Base-by-base conservation (phyloP, 1,140 invertebrate genomes). In the Nylanderia fulva region DNA sequence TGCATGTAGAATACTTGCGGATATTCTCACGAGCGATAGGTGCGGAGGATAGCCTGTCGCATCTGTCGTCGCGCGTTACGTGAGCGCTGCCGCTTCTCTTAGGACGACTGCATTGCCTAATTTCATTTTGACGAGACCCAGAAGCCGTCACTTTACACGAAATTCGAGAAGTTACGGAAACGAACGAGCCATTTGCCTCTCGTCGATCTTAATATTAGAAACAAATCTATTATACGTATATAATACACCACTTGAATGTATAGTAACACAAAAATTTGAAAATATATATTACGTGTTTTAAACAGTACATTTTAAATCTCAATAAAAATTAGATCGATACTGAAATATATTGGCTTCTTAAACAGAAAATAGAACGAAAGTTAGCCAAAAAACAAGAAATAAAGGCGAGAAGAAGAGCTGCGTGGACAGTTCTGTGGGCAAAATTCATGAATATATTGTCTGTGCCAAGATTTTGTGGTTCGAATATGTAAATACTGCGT, bases 1-100 rank as follows among this genome's bases (percentile, higher is more conserved):
- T 95, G 93, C 94, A 95, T 95, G 93, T 94, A 94, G 94, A 95
- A 94, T 94, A 93, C 92, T 91, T 88, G 88, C 90, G 89, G 90
- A 93, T 91, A 91, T 92, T 93, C 92, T 91, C 86, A 86, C 87
- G 85, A 79, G 88, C 84, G 80, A 80, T 90, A 72, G 90, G 74
- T 75, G 85, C 54, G 42, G 83, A 84, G 68, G 68, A 83, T 88
- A 39, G 68, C 69, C 68, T 77, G 77, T 83, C 74, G 87, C 79
- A 88, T 90, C 86, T 91, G 90, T 90, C 90, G 86, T 74, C 88
- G 88, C 76, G 58, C 66, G 75, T 84, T 74, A 84, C 86, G 33
- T 71, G 27, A 56, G 27, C 76, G 21, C 18, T 45, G 24, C 21
- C 82, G 24, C 74, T 33, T 36, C 68, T 45, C 61, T 24, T 48